Percentiles rank a stretch among this genome's conserved stretches.
Conservation (phyloP, 2,888 invertebrate genomes). For the Dinocampus coccinellae region DNA sequence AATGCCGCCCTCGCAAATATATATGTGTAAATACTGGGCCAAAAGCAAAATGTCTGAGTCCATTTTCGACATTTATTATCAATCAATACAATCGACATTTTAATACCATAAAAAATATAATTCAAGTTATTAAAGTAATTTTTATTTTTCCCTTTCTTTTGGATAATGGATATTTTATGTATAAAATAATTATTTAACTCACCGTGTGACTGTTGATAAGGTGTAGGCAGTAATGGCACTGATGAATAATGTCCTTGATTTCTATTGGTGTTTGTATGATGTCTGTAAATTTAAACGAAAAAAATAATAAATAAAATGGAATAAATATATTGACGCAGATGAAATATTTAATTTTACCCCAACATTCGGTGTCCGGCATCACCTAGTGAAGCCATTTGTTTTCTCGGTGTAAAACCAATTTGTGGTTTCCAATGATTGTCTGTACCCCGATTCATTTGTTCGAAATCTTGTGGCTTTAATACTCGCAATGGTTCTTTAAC, state of each 20-base stretch:
- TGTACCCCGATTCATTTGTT: slow-evolving; percentile 73
- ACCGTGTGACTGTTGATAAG: slow-evolving; percentile 50
- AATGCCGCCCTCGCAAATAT: slow-evolving; percentile 47
- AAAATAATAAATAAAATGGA: too few species aligned
- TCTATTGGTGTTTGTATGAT: slow-evolving; percentile 58
- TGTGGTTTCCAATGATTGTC: slow-evolving; percentile 76
- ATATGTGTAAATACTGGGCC: slow-evolving; percentile 47
- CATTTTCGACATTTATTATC: slow-evolving; percentile 37
- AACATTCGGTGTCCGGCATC: slow-evolving; percentile 82
- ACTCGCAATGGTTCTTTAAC: slow-evolving; percentile 81
- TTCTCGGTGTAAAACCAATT: slow-evolving; percentile 81
- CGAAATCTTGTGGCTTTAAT: slow-evolving; percentile 83
- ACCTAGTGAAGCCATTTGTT: slow-evolving; percentile 77
- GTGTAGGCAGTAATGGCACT: slow-evolving; percentile 60
- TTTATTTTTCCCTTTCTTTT: not conserved
- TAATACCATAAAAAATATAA: slow-evolving; percentile 22
- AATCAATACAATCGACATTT: slow-evolving; percentile 42
- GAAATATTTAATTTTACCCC: slow-evolving; percentile 68
- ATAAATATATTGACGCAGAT: not conserved
- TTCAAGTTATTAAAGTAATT: not conserved
- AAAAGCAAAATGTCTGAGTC: slow-evolving; percentile 30
- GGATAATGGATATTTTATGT: not conserved
- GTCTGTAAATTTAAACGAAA: slow-evolving; percentile 51
- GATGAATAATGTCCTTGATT: slow-evolving; percentile 61
- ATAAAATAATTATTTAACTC: slow-evolving; percentile 41